Percentiles rank a stretch among this genome's conserved stretches.
Conservation (phyloP, 2,113 vertebrate genomes). For the Seriola aureovittata region DNA sequence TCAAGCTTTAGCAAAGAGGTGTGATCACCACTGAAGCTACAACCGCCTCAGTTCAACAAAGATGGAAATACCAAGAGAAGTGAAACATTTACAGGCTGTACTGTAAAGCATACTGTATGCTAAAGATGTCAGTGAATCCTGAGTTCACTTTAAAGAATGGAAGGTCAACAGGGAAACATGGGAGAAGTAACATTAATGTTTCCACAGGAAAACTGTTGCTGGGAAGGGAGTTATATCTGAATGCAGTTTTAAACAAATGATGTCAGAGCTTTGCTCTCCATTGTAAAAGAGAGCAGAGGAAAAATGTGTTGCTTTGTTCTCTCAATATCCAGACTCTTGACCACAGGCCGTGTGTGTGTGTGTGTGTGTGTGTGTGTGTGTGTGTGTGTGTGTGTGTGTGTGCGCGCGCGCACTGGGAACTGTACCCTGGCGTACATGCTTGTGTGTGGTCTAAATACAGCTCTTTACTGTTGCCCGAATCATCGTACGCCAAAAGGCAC, state of each 20-base stretch:
- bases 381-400: slow-evolving; percentile 16
- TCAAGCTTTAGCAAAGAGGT: slow-evolving; percentile 9
- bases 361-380: slow-evolving; percentile 26
- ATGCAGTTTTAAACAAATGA: slow-evolving; percentile 63
- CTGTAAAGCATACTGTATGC: neutral
- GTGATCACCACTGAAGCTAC: neutral
- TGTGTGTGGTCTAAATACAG: slow-evolving; percentile 72
- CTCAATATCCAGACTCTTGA: slow-evolving; percentile 52
- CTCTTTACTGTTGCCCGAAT: slow-evolving; percentile 64
- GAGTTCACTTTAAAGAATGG: slow-evolving; percentile 14
- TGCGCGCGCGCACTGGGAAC: neutral
- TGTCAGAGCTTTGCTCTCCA: slow-evolving; percentile 57
- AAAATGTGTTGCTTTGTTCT: slow-evolving; percentile 72
- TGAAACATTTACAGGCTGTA: neutral
- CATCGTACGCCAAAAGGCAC: slow-evolving; percentile 60
- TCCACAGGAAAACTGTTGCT: slow-evolving; percentile 51
- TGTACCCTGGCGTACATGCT: slow-evolving; percentile 28
- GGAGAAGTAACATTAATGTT: slow-evolving; percentile 38
- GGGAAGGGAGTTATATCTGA: slow-evolving; percentile 36
- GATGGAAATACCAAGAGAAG: neutral
- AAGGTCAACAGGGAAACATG: slow-evolving; percentile 18
- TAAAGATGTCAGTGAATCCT: neutral
- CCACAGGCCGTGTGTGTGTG: slow-evolving; percentile 51
- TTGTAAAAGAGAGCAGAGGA: slow-evolving; percentile 59
- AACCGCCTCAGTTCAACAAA: neutral